These are phyloP conservation scores for Tethya wilhelma DNA, from an alignment of 37 sponge, comb jelly and placozoan species.

Conservation along the genomic window DNA sequence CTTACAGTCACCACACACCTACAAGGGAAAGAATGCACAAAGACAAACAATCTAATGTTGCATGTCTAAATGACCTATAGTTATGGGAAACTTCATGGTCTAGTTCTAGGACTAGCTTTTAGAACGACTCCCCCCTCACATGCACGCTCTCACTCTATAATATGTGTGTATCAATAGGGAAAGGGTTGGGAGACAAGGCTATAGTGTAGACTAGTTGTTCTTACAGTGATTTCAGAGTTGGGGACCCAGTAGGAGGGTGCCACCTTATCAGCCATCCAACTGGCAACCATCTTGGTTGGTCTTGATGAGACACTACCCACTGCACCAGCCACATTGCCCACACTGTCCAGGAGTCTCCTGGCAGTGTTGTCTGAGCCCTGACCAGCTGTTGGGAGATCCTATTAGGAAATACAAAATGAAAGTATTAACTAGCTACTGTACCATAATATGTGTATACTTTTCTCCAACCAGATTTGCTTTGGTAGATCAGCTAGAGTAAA, in stretches of 20 bases:
- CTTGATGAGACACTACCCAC: constrained; percentile 63
- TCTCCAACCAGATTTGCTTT: no score
- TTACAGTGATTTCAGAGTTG: constrained; percentile 70
- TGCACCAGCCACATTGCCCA: constrained; percentile 55
- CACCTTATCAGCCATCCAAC: constrained; percentile 83
- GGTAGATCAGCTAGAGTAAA: no score
- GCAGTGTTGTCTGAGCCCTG: constrained; percentile 44
- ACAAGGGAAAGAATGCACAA: no score
- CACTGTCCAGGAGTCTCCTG: constrained; percentile 74
- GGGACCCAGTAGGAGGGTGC: constrained; percentile 95
- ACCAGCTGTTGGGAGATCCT: constrained; percentile 27
- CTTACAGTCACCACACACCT: constrained; percentile 79
- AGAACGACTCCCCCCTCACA: no score
- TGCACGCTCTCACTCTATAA: no score
- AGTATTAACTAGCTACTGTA: no score
- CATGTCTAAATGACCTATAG: no score
- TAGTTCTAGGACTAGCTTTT: no score
- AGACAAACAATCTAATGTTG: no score
- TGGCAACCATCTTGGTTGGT: constrained; percentile 68
- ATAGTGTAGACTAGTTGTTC: neutral
- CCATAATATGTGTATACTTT: no score
- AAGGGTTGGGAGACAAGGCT: neutral
- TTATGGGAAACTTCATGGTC: no score
- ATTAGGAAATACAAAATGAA: neutral
- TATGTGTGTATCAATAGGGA: no score